These are phyloP conservation scores for Gymnocheta viridis DNA, from an alignment of 2,888 invertebrate genomes.

Conservation along the genomic window DNA sequence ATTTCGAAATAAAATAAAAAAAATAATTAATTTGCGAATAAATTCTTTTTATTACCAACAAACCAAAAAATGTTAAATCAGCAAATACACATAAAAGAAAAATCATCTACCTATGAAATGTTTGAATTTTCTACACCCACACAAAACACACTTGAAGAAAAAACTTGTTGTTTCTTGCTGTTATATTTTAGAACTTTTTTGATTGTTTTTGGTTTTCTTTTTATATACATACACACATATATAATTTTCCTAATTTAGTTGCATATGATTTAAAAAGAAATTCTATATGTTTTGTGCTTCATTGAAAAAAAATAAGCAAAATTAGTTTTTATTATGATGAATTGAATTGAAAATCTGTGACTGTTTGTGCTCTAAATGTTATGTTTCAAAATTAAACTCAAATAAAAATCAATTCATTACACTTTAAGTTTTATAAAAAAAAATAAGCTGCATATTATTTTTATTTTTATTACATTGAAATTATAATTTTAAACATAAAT, in stretches of 20 bases:
- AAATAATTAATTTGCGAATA: no score
- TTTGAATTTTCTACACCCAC: slow-evolving; percentile 5
- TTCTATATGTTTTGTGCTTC: slow-evolving; percentile 48
- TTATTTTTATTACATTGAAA: background rate
- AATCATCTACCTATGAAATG: background rate
- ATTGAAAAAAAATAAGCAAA: background rate
- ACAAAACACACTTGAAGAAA: slow-evolving; percentile 30
- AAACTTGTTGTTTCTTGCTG: slow-evolving; percentile 40
- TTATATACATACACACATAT: background rate
- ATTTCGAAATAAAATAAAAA: no score
- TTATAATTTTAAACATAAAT: slow-evolving; percentile 13
- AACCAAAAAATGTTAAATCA: no score
- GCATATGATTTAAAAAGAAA: slow-evolving; percentile 52
- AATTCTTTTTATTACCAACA: no score
- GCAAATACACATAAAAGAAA: slow-evolving; percentile 18
- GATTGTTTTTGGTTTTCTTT: slow-evolving; percentile 8
- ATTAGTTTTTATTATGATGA: slow-evolving; percentile 28
- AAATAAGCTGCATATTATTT: background rate
- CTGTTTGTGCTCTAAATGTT: slow-evolving; percentile 56
- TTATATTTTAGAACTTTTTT: slow-evolving; percentile 39
- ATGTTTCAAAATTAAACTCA: slow-evolving; percentile 45
- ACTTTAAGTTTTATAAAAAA: background rate
- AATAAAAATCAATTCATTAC: slow-evolving; percentile 6
- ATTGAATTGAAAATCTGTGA: slow-evolving; percentile 39
- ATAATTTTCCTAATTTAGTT: slow-evolving; percentile 33